These are phyloP conservation scores for Cuniculus paca DNA, from an alignment of 2,797 vertebrate genomes.

Conservation along the genomic window DNA sequence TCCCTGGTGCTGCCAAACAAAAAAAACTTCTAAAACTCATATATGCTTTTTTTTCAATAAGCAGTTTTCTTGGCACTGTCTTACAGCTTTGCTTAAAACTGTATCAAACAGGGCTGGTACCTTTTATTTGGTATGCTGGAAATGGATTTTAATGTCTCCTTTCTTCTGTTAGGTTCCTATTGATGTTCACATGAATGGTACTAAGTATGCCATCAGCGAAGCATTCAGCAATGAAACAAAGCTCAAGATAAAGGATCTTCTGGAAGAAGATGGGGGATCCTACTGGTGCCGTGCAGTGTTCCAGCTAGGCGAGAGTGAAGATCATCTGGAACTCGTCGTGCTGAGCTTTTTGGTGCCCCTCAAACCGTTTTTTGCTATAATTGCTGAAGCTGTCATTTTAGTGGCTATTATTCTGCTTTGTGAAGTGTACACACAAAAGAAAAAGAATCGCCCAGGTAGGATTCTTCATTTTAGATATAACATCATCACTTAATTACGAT, in stretches of 20 bases:
- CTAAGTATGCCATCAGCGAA: constrained; percentile 85
- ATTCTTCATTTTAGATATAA: neutral
- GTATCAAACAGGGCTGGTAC: neutral
- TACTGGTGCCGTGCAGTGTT: constrained; percentile 92
- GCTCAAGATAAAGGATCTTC: constrained; percentile 89
- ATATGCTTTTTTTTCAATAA: neutral
- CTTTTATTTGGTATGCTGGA: neutral
- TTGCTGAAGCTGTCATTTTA: constrained; percentile 91
- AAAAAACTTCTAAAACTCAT: constrained; percentile 12
- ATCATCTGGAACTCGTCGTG: constrained; percentile 88
- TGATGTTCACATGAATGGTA: constrained; percentile 27
- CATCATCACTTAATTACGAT: neutral
- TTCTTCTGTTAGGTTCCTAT: constrained; percentile 87
- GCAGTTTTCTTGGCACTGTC: neutral
- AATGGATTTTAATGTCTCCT: constrained; percentile 56
- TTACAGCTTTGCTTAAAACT: neutral
- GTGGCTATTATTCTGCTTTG: constrained; percentile 91
- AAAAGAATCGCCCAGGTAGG: constrained; percentile 79
- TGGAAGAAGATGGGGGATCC: constrained; percentile 87
- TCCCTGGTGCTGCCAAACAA: too few relatives aligned
- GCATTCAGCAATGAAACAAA: constrained; percentile 76
- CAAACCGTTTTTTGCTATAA: constrained; percentile 93
- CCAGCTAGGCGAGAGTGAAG: constrained; percentile 82
- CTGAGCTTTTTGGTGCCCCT: constrained; percentile 92
- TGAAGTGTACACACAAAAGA: constrained; percentile 89